These are phyloP conservation scores for Bufotes viridis DNA, from an alignment of 2,797 vertebrate genomes.

Conservation along the genomic window DNA sequence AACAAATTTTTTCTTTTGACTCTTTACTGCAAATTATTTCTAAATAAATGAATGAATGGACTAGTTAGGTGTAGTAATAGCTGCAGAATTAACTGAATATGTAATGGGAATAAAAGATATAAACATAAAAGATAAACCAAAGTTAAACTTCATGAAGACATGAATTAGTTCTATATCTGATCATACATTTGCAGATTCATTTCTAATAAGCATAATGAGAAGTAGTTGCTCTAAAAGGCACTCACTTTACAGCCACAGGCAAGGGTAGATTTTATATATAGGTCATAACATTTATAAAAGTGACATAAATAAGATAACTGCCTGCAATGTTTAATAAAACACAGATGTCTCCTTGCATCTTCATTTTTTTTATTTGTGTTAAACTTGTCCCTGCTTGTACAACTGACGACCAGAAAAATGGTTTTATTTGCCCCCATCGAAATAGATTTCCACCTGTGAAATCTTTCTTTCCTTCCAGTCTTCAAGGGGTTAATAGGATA, in stretches of 20 bases:
- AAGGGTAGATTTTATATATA: slow-evolving; percentile 37
- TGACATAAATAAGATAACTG: slow-evolving; percentile 34
- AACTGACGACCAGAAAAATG: not conserved
- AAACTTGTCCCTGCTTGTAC: not conserved
- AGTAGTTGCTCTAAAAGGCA: not conserved
- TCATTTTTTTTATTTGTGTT: not conserved
- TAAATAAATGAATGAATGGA: too few relatives aligned
- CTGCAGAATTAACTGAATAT: too few relatives aligned
- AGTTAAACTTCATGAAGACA: not conserved
- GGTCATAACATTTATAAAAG: slow-evolving; percentile 51
- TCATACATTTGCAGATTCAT: slow-evolving; percentile 15
- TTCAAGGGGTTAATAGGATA: slow-evolving; percentile 87
- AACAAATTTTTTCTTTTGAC: too few relatives aligned
- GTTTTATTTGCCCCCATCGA: not conserved
- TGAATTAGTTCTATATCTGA: not conserved
- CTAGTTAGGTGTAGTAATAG: too few relatives aligned
- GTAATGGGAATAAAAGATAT: not conserved
- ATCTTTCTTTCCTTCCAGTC: slow-evolving; percentile 65
- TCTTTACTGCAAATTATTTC: too few relatives aligned
- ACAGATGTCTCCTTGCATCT: not conserved
- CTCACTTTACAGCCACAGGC: not conserved
- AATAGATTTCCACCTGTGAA: not conserved
- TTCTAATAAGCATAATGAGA: not conserved
- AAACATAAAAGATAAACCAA: not conserved
- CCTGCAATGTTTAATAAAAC: slow-evolving; percentile 7